Base-by-base conservation (phyloP, 2,113 vertebrate genomes). In the Nycticebus coucang region DNA sequence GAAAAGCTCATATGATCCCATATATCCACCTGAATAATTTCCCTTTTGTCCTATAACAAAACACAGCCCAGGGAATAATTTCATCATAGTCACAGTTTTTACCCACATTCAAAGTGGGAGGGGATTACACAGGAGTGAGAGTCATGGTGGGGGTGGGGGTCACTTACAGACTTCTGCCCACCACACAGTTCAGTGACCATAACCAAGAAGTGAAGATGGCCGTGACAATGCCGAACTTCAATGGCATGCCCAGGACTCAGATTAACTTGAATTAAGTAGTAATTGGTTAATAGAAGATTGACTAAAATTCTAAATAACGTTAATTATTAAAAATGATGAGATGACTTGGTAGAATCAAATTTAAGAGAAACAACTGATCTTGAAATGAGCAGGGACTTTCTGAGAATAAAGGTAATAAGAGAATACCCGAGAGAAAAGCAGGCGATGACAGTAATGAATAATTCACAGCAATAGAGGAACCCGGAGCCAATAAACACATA, bases 321-420 rank as follows among this genome's bases (percentile, higher is more conserved):
- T 69, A 87, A 37, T 10, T 33, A 28, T 37, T 72, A 50, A 79
- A 68, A 85, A 30, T 69, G 41, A 94, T 86, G 28, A 13, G 57
- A 24, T 50, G 75, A 87, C 15, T 5, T 3, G 68, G 69, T 4
- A 30, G 66, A 74, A 8, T 87, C 19, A 57, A 41, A 91, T 64
- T 83, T 37, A 90, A 69, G 59, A 77, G n/a, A 18, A 33, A 24
- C 2, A 87, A n/a, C 53, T 87, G 62, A 75, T 66, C 53, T 80
- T 71, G 35, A 92, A 87, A 90, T 75, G 41, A 35, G 53, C 0
- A 41, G 14, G 12, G 7, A 21, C n/a, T 85, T 84, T 69, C 14
- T 77, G 84, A 89, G 45, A 24, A 62, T 77, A 88, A 77, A 79
- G 93, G 64, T 83, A 74, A 92, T 80, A 83, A 87, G 37, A 72